Conservation (phyloP, 2,113 vertebrate species). For the Polyodon spathula region DNA sequence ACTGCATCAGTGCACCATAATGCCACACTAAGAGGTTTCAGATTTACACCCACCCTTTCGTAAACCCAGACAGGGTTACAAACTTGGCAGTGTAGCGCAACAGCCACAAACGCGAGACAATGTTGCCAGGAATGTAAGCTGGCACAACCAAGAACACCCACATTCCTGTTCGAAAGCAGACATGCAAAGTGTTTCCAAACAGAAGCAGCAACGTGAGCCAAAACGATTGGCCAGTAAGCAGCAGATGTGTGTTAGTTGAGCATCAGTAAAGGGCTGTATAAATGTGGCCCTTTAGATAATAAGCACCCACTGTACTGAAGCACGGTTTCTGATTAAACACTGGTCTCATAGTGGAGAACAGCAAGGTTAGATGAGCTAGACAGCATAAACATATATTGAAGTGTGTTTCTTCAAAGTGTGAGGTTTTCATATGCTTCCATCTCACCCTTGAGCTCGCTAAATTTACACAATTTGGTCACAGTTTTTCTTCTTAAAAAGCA, state of each 20-base stretch:
- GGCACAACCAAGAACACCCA: neutral
- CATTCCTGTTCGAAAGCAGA: neutral
- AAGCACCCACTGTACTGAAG: too few relatives aligned
- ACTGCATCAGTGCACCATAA: neutral
- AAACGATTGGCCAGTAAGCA: neutral
- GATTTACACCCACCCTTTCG: neutral
- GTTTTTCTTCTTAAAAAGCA: too few relatives aligned
- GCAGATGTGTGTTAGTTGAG: neutral
- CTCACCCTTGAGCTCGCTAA: too few relatives aligned
- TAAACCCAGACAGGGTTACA: neutral
- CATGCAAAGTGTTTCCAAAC: neutral
- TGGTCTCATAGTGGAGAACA: too few relatives aligned
- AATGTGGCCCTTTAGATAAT: neutral
- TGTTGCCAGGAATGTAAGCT: neutral
- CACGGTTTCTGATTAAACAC: too few relatives aligned
- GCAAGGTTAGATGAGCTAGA: too few relatives aligned
- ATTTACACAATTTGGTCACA: too few relatives aligned
- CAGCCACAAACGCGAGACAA: neutral
- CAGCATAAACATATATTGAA: too few relatives aligned
- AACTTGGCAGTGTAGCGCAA: neutral
- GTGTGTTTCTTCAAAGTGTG: too few relatives aligned
- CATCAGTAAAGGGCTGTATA: neutral
- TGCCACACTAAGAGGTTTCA: neutral
- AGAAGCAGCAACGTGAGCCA: neutral
- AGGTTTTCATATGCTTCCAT: too few relatives aligned